phyloP scores from a whole-genome alignment of 2,797 vertebrate species.

The Odontamblyopus rebecca region DNA sequence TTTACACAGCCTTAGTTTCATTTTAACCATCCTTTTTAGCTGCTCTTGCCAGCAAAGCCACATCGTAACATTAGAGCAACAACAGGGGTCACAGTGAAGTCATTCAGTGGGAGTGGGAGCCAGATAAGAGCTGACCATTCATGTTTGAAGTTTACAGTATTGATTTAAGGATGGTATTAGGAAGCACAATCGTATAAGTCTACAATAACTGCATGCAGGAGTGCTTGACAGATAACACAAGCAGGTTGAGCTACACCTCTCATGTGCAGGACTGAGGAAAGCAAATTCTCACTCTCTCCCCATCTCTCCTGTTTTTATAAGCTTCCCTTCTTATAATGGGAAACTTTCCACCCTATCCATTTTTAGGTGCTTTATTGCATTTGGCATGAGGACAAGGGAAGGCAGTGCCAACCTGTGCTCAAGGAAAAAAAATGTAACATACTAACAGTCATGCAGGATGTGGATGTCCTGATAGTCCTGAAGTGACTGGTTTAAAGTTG shows the following conservation, averaged over 20 bases:
- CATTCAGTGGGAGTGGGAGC: not conserved
- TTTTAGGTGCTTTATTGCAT: slow-evolving; percentile 82
- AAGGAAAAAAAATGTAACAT: slow-evolving; percentile 46
- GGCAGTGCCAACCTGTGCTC: slow-evolving; percentile 78
- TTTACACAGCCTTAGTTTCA: too few relatives aligned
- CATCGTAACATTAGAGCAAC: not conserved
- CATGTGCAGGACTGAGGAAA: slow-evolving; percentile 75
- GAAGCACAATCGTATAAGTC: slow-evolving; percentile 2
- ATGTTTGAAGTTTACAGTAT: slow-evolving; percentile 6
- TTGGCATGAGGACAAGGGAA: slow-evolving; percentile 72
- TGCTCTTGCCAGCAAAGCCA: not conserved
- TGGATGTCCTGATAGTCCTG: slow-evolving; percentile 43
- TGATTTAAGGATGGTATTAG: slow-evolving; percentile 3
- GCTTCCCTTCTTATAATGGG: slow-evolving; percentile 66
- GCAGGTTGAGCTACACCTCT: slow-evolving; percentile 53
- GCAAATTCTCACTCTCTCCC: slow-evolving; percentile 68
- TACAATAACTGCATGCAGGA: not conserved
- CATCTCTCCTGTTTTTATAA: slow-evolving; percentile 76
- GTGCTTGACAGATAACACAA: not conserved
- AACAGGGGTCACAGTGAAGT: not conserved
- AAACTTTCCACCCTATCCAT: slow-evolving; percentile 83
- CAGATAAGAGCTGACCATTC: not conserved
- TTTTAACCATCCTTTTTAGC: not conserved
- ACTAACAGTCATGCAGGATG: slow-evolving; percentile 35
- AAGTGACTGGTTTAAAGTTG: not conserved